phyloP scores from a whole-genome alignment of 2,113 vertebrate genomes.

The Athene cunicularia region DNA sequence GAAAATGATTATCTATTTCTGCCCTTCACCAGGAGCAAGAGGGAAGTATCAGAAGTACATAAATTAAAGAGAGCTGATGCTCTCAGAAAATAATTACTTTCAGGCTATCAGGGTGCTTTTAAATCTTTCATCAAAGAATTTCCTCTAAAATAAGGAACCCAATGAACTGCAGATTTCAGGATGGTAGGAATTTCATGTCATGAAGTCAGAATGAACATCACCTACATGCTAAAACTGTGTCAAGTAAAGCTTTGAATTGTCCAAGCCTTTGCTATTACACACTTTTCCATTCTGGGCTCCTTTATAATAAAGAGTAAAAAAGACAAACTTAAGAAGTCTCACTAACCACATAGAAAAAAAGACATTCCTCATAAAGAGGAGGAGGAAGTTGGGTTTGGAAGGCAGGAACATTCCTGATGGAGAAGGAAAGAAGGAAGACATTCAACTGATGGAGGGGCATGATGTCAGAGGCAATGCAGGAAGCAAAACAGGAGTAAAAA shows the following conservation, averaged over 20 bases:
- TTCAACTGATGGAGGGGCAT: accelerated
- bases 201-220: not conserved
- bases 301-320: not conserved
- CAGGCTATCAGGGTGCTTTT: not conserved
- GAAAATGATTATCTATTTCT: slow-evolving; percentile 54
- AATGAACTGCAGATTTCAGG: not conserved
- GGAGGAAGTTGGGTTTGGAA: not conserved
- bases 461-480: not conserved
- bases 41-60: not conserved
- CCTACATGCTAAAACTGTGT: not conserved
- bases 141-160: not conserved
- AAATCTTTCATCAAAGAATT: not conserved
- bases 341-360: not conserved
- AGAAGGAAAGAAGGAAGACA: not conserved
- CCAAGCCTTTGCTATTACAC: not conserved
- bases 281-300: not conserved
- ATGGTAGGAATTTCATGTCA: not conserved
- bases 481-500: not conserved
- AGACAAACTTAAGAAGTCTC: not conserved
- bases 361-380: not conserved
- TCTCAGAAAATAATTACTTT: not conserved
- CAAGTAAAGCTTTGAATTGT: not conserved
- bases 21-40: not conserved
- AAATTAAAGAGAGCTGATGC: not conserved
- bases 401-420: not conserved